Evolutionary conservation across 64 coral and sea anemone species (phyloP), one percentile per base, ranked within the genome.

Genomic region (Montipora cactus): DNA sequence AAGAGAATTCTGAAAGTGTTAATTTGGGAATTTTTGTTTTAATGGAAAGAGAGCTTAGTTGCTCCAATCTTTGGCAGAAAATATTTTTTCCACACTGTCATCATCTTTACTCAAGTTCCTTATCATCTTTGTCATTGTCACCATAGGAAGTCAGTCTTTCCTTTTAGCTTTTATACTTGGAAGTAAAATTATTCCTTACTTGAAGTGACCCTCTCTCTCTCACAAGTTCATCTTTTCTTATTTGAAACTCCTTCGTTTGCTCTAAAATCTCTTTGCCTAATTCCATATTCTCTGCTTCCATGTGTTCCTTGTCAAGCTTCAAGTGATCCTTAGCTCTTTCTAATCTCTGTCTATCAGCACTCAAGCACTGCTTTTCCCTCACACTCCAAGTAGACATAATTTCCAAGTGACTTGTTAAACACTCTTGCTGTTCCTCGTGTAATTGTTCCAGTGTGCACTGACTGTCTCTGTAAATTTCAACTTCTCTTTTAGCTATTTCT

Each of bases 301-400:
- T 23, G 16, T 93, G 92, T 58, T 88, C 84, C 6, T 67, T 88
- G 49, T 93, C 92, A 9, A 93, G 92, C 49, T 49, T 53, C 53
- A 93, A 53, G 76, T 93, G 92, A 8, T 77, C 92, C 19, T 44
- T 67, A 80, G 92, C 62, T 66, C 92, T 59, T 66, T 93, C 83
- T n/a, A 93, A 7, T 53, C 92, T 79, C 61, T 81, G 74, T 80
- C 84, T 76, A 7, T 93, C 92, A 44, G 84, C 2, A 50, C 72
- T 93, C 37, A 88, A 73, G 57, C 23, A 46, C 15, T 93, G 92
- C 51, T 57, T 93, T 88, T 93, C 92, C 76, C 67, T 79, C 0
- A 67, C 28, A 44, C 77, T 79, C 81, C 47, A 79, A 13, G 75
- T 1, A 5, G 59, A 15, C 13, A 7, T 80, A 5, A 71, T 78